Percentiles rank a stretch among this genome's conserved stretches.
phyloP scores from a whole-genome alignment of 2,113 vertebrate genomes.

The Pardalotus punctatus region DNA sequence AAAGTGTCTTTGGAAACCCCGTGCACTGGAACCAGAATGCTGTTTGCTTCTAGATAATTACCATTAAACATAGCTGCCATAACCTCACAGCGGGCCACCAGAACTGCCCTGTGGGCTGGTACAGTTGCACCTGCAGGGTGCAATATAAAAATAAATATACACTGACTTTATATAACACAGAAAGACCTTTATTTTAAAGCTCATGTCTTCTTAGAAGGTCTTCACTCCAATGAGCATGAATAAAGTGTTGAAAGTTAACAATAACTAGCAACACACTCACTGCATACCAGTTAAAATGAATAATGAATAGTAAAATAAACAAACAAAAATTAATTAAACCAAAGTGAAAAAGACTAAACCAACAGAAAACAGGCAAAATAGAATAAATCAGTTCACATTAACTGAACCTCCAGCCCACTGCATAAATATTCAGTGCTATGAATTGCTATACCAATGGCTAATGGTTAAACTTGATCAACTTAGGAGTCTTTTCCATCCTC shows the following conservation, averaged over 20 bases:
- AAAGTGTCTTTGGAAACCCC: slow-evolving; percentile 96
- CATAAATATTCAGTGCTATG: background rate
- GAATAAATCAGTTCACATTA: background rate
- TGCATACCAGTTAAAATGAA: background rate
- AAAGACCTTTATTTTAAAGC: background rate
- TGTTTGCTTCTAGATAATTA: slow-evolving; percentile 91
- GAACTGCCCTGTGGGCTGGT: slow-evolving; percentile 91
- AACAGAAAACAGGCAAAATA: background rate
- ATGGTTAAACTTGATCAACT: background rate
- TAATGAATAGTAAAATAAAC: background rate
- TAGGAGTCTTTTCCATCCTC: background rate
- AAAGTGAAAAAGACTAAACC: background rate
- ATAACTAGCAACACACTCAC: background rate
- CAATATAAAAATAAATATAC: background rate
- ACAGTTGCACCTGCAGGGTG: slow-evolving; percentile 79
- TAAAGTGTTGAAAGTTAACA: background rate
- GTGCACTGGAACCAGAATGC: slow-evolving; percentile 88
- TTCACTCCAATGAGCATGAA: background rate
- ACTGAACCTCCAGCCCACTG: background rate
- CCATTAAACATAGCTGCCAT: slow-evolving; percentile 99
- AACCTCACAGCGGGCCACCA: slow-evolving; percentile 93
- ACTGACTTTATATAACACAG: background rate
- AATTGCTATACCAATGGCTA: background rate
- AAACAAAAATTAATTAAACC: background rate
- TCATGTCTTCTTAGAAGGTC: fast-evolving